Evolutionary conservation across 2,888 invertebrate species (phyloP).

Genomic region (Hydrotaea diabolus): DNA sequence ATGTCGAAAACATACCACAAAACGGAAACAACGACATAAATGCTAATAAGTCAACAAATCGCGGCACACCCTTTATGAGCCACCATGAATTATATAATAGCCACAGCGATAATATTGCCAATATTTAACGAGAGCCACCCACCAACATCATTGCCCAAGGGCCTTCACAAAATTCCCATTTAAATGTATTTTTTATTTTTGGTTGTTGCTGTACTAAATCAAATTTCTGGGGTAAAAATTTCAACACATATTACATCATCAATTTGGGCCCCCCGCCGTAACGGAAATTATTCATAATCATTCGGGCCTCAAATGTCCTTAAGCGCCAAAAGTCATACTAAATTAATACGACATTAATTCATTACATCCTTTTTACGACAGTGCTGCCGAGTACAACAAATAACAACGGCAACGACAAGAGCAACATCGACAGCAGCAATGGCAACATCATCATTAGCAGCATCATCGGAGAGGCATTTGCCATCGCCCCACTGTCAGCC

Average conservation of each 20-base stretch:
- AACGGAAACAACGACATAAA: too few species aligned
- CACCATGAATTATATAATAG: too few species aligned
- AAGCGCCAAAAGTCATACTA: conserved; percentile 1
- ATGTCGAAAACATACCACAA: too few species aligned
- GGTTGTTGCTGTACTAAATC: neutral
- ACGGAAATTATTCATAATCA: conserved; percentile 39
- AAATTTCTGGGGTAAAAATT: neutral
- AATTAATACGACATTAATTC: conserved; percentile 38
- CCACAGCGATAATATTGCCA: too few species aligned
- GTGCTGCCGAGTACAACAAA: too few species aligned
- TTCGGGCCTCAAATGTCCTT: conserved; percentile 27
- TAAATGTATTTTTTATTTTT: too few species aligned
- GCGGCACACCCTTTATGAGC: too few species aligned
- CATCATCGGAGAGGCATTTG: neutral
- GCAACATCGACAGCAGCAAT: neutral
- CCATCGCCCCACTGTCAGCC: neutral
- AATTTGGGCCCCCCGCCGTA: neutral
- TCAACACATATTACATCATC: neutral
- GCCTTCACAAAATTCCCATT: too few species aligned
- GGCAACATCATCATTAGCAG: conserved; percentile 7
- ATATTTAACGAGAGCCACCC: too few species aligned
- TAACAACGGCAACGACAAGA: too few species aligned
- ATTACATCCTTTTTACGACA: conserved; percentile 29
- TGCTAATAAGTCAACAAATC: too few species aligned
- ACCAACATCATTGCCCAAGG: too few species aligned